Base-by-base conservation (phyloP, 2,797 vertebrate species). In the Pseudotriccus pelzelni region DNA sequence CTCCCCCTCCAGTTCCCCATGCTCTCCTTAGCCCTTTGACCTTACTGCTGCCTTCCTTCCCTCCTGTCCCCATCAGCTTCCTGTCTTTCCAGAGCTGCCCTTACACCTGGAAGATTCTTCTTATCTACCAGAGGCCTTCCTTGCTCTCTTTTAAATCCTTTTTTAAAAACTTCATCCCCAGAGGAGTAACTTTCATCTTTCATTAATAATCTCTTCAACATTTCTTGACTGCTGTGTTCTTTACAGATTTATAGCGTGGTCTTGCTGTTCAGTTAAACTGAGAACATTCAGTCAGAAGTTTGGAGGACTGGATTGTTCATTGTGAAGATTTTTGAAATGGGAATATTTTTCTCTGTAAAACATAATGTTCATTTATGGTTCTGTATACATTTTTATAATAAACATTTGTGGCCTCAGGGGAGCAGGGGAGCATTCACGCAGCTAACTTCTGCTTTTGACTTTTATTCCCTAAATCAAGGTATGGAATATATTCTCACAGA, bases 321-420 rank as follows among this genome's bases (percentile, higher is more conserved):
- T 89, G 68, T 68, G 78, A 94, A 74, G 34, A 49, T 90, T 94
- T 93, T 64, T 66, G 49, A 87, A 93, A 77, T 79, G 70, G 49
- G 73, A 87, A 21, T 90, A 68, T 74, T 92, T 96, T 74, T 90
- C 60, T 24, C 75, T 87, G 67, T 94, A 88, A 94, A 93, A 70
- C 41, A 74, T 56, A 72, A 1, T 89, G 49, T 84, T 94, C 59
- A 74, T 90, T 93, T 93, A 88, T 53, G 41, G n/a, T 18, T 63
- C 78, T 90, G 30, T 79, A 41, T 60, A 41, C 56, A n/a, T 83
- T 94, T 89, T 94, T 84, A 64, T 76, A 87, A 79, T 90, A 92
- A 93, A 89, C 50, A 52, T 94, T 74, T 55, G 21, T 94, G 49
- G 60, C 80, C 68, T 88, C 56, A 34, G 4, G 84, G 83, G 41